These are phyloP conservation scores for Quadroppia sp. DNA, from an alignment of 2,888 invertebrate genomes.

Conservation along the genomic window DNA sequence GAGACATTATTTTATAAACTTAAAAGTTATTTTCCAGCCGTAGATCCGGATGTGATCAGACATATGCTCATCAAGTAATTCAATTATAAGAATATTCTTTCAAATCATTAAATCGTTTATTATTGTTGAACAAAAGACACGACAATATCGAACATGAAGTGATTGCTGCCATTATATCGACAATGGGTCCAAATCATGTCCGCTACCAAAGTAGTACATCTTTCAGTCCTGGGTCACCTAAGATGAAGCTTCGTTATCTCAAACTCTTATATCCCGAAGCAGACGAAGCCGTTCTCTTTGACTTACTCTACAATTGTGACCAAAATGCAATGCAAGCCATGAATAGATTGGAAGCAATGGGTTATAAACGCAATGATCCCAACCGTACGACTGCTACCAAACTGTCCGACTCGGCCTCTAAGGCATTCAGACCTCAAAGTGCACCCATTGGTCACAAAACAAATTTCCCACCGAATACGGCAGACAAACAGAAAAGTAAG, in stretches of 20 bases:
- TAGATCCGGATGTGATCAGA: constrained; percentile 47
- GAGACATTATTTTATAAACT: constrained; percentile 48
- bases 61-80: constrained; percentile 47
- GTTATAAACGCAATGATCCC: constrained; percentile 73
- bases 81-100: neutral
- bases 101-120: too few relatives aligned
- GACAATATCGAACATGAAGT: constrained; percentile 48
- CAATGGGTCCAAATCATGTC: constrained; percentile 32
- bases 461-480: constrained; percentile 46
- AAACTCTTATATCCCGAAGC: constrained; percentile 86
- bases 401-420: neutral
- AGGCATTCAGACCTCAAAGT: constrained; percentile 32
- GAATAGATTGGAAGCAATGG: constrained; percentile 72
- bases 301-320: constrained; percentile 65
- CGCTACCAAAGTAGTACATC: constrained; percentile 25
- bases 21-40: constrained; percentile 47
- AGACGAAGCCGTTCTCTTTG: constrained; percentile 78
- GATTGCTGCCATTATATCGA: constrained; percentile 46
- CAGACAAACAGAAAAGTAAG: constrained; percentile 49
- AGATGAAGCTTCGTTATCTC: constrained; percentile 63
- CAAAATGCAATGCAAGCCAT: constrained; percentile 86
- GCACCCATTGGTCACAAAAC: constrained; percentile 30
- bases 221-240: constrained; percentile 46
- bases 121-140: constrained; percentile 44
- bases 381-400: constrained; percentile 54